Evolutionary conservation across 1,140 invertebrate genomes (phyloP).

Genomic region (Tetranychus urticae): DNA sequence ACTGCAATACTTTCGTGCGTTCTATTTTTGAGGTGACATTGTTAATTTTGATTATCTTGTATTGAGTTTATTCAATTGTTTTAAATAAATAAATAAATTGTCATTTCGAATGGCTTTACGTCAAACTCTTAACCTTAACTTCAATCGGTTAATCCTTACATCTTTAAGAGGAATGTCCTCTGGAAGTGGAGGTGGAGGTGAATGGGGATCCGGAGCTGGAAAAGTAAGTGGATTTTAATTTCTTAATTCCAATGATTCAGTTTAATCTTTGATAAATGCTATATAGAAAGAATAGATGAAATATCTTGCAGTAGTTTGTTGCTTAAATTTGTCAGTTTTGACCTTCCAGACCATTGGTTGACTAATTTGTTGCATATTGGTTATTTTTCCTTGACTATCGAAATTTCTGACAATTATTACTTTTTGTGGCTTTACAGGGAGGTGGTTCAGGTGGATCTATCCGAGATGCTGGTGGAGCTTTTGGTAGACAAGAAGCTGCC

Average conservation of each 20-base stretch:
- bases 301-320: neutral
- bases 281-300: neutral
- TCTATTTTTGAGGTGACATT: too few species aligned
- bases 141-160: neutral
- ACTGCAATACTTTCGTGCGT: too few species aligned
- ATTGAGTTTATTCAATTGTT: too few species aligned
- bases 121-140: neutral
- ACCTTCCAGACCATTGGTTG: neutral
- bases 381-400: neutral
- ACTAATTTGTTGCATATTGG: neutral
- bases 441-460: neutral
- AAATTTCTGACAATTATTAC: neutral
- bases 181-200: neutral
- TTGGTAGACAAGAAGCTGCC: conserved; percentile 3
- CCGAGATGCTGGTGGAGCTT: conserved; percentile 3
- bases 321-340: neutral
- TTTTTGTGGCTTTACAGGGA: neutral
- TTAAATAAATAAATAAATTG: too few species aligned
- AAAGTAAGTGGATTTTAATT: neutral
- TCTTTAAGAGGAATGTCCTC: neutral
- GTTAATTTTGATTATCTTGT: too few species aligned
- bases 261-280: neutral
- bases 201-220: neutral
- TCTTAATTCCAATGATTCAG: neutral
- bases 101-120: neutral